Base-by-base conservation (phyloP, 2,797 vertebrate species). In the Australoheros facetus region DNA sequence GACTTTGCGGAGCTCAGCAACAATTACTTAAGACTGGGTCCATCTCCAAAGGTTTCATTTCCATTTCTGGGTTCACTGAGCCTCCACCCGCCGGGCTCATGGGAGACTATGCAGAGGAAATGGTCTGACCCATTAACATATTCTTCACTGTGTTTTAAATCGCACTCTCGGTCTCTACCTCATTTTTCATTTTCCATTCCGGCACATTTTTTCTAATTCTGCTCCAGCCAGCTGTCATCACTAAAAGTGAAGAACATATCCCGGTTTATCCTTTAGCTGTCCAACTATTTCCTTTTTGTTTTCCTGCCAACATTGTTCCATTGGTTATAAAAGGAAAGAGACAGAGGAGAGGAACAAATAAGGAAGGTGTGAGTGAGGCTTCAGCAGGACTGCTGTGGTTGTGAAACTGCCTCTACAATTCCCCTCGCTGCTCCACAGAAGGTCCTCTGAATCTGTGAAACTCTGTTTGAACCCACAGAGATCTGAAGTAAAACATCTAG, bases 341-440 rank as follows among this genome's bases (percentile, higher is more conserved):
- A 26, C 37, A 59, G 71, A 70, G 53, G 19, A 80, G 71, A 80
- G 34, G 78, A 86, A 84, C 85, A 86, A 85, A 87, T 84, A 85
- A 85, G 84, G 84, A 87, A 86, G 75, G 82, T 42, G 62, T 55
- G 55, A 84, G 73, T 21, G 72, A 79, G 45, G 66, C 64, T 48
- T 34, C n/a, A 71, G 56, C 2, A 48, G 56, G 62, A 73, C 59
- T 62, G 76, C 78, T 69, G 77, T 73, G 73, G 48, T 26, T 60
- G 13, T 60, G 45, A 79, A 62, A 39, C 28, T 69, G 16, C 5
- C 26, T 69, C 42, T 5, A 30, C 23, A 69, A 69, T 45, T 51
- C 42, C 23, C 62, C 62, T 69, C 1, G 8, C 51, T 17, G 7
- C 30, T 51, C 28, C 53, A 7, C 5, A 26, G 55, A 51, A 3